Percentiles rank a stretch among this genome's conserved stretches.
phyloP scores from a whole-genome alignment of 2,113 vertebrate genomes.

The Oryzias curvinotus region DNA sequence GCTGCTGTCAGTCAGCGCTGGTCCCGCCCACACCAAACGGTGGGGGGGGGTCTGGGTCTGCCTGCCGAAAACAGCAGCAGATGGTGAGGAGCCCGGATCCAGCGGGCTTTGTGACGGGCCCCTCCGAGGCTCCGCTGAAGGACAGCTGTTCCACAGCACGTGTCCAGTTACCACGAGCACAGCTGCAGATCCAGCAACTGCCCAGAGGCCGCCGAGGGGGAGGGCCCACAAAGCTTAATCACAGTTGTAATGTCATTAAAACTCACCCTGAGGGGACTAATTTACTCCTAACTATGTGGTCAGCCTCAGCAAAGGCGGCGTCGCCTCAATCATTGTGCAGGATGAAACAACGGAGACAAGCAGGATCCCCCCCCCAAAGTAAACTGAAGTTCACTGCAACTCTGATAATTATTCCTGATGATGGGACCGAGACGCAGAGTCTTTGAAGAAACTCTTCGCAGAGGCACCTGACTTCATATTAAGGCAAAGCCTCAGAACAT shows the following conservation, averaged over 20 bases:
- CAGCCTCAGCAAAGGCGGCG: neutral
- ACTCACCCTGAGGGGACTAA: conserved; percentile 15
- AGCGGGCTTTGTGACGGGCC: conserved; percentile 49
- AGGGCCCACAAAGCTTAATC: conserved; percentile 31
- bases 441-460: conserved; percentile 16
- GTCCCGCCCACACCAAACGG: conserved; percentile 57
- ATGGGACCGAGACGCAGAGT: neutral
- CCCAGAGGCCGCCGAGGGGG: conserved; percentile 13
- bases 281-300: conserved; percentile 3
- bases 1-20: conserved; percentile 64
- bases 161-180: conserved; percentile 45
- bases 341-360: no score
- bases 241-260: conserved; percentile 37
- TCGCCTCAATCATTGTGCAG: neutral
- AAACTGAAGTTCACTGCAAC: conserved; percentile 5
- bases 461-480: conserved; percentile 1
- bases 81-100: conserved; percentile 61
- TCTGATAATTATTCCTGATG: conserved; percentile 1
- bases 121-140: conserved; percentile 55
- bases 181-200: conserved; percentile 8
- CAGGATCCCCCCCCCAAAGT: no score
- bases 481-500: neutral
- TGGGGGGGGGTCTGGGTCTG: conserved; percentile 38
- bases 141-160: conserved; percentile 61
- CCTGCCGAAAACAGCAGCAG: conserved; percentile 55